Percentiles rank a stretch among this genome's conserved stretches.
phyloP scores from a whole-genome alignment of 2,888 invertebrate genomes.

The Zonitis immaculata region DNA sequence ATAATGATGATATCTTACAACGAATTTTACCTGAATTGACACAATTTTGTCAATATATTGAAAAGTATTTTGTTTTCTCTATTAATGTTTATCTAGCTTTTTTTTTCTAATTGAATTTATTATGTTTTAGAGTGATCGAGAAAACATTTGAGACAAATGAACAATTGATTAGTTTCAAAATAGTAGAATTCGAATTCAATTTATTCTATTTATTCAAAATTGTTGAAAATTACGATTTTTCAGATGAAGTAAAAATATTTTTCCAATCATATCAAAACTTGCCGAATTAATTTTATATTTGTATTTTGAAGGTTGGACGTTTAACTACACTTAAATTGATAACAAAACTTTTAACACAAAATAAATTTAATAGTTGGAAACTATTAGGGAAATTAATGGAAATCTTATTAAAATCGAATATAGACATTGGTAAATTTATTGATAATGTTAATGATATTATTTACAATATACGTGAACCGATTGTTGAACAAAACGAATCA shows the following conservation, averaged over 20 bases:
- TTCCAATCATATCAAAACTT: not conserved
- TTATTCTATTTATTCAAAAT: constrained; percentile 55
- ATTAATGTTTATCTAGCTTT: too few species aligned
- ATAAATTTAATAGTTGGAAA: not conserved
- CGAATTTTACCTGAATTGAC: constrained; percentile 54
- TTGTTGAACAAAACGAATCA: not conserved
- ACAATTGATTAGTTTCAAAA: constrained; percentile 33
- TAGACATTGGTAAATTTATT: not conserved
- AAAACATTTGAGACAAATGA: constrained; percentile 15
- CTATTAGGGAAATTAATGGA: not conserved
- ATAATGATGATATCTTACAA: constrained; percentile 49
- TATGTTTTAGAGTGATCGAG: constrained; percentile 17
- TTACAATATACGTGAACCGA: not conserved
- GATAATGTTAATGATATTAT: not conserved
- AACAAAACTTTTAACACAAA: not conserved
- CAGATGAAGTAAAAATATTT: constrained; percentile 57
- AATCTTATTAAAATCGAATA: not conserved
- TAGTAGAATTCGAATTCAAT: constrained; percentile 49
- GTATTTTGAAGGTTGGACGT: not conserved
- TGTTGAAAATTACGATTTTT: constrained; percentile 51
- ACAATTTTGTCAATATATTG: constrained; percentile 53
- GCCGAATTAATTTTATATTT: too few species aligned
- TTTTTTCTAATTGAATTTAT: too few species aligned
- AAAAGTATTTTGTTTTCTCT: too few species aligned
- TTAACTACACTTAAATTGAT: not conserved